These are phyloP conservation scores for Saturnia japonica DNA, from an alignment of 2,888 invertebrate genomes.

Conservation along the genomic window DNA sequence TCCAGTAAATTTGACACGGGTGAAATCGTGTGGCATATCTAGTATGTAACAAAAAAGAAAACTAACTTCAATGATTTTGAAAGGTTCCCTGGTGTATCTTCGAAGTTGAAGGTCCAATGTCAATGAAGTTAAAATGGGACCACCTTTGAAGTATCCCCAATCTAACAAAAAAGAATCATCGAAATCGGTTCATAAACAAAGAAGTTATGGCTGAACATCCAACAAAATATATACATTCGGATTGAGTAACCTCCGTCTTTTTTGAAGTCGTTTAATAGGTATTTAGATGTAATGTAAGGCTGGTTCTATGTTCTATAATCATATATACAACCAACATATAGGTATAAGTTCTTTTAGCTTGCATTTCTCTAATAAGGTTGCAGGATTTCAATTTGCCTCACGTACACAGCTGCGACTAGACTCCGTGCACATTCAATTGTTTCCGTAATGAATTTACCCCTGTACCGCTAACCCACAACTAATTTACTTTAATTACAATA, in stretches of 20 bases:
- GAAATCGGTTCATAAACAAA: no score
- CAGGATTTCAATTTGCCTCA: conserved; percentile 34
- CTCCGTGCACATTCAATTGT: conserved; percentile 24
- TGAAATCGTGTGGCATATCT: not conserved
- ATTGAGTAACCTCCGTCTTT: no score
- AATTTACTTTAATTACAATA: conserved; percentile 15
- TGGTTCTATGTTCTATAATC: not conserved
- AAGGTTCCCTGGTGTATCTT: no score
- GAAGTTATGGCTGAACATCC: no score
- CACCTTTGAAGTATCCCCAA: no score
- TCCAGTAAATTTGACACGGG: no score
- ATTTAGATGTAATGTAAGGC: not conserved
- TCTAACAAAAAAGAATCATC: no score
- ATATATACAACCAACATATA: not conserved
- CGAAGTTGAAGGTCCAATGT: no score
- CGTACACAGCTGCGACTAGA: conserved; percentile 28
- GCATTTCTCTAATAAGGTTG: conserved; percentile 25
- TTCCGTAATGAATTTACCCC: conserved; percentile 13
- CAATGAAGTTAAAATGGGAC: no score
- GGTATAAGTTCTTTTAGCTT: not conserved
- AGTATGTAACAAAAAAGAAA: not conserved
- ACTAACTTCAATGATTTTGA: no score
- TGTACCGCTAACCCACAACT: conserved; percentile 9
- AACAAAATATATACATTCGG: no score
- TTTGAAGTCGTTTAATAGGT: no score